Evolutionary conservation across 2,113 vertebrate genomes (phyloP), one percentile per base, ranked within the genome.

Genomic region (Sinocyclocheilus maitianheensis): DNA sequence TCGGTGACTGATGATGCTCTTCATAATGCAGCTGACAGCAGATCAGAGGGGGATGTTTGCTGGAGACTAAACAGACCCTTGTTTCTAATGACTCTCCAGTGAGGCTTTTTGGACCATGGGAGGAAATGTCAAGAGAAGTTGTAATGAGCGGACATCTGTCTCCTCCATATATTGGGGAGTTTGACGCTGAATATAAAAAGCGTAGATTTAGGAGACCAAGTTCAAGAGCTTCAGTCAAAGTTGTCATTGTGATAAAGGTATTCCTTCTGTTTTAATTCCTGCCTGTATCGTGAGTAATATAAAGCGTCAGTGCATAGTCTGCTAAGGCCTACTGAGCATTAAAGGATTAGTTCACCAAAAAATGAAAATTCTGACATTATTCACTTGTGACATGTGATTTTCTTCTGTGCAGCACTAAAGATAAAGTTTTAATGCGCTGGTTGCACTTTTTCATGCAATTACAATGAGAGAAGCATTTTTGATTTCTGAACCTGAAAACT

Each of bases 31-130:
- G 58, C 72, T 83, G 84, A 88, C 78, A 62, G 75, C 78, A 83
- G 87, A 88, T 88, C 87, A 85, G 60, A 85, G 87, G 30, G 51
- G 20, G 43, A 81, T 74, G 77, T 86, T 80, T 71, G 62, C 87
- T 51, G 79, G 84, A 88, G 78, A 85, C 78, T 77, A 55, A 79
- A 80, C 87, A 74, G 63, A 30, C 40, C 13, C 72, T 30, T 22
- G 3, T 69, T 63, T 34, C 80, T 63, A 88, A 88, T 46, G 80
- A 55, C 80, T 88, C 87, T 85, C 80, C 22, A 40, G 84, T 40
- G 84, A 78, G 37, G 53, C 48, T 53, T 85, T 72, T 40, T 77
- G 79, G 79, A 24, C 37, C 34, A 85, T 55, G 30, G 75, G 51
- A 78, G 63, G 79, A 85, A 88, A 83, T 22, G 84, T 88, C 79